Conservation (phyloP, 2,888 invertebrate species). For the Oligia strigilis region DNA sequence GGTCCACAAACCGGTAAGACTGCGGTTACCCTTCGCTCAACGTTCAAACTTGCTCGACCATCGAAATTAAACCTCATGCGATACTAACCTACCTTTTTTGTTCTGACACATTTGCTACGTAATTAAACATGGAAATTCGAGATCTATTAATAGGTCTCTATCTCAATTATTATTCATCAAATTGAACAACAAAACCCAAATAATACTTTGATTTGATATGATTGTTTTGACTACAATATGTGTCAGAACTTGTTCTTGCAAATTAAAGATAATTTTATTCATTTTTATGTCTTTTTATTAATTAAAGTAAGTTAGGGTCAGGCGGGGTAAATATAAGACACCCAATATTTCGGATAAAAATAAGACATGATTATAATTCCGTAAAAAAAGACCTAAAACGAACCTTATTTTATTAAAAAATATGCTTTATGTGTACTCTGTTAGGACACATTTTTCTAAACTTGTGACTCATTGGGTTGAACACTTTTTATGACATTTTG, state of each 20-base stretch:
- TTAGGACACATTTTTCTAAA: no score
- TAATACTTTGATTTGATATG: slow-evolving; percentile 34
- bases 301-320: slow-evolving; percentile 27
- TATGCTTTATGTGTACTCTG: no score
- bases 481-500: no score
- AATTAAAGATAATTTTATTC: slow-evolving; percentile 21
- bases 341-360: no score
- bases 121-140: slow-evolving; percentile 21
- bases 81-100: slow-evolving; percentile 59
- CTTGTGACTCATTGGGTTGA: no score
- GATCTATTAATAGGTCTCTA: slow-evolving; percentile 31
- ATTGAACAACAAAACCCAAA: slow-evolving; percentile 32
- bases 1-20: slow-evolving; percentile 87
- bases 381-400: no score
- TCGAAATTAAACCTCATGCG: slow-evolving; percentile 70
- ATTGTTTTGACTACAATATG: slow-evolving; percentile 62
- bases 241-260: slow-evolving; percentile 39
- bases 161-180: slow-evolving; percentile 19
- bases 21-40: slow-evolving; percentile 87
- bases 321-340: no score
- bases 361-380: no score
- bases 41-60: slow-evolving; percentile 73
- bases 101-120: slow-evolving; percentile 42
- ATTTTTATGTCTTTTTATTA: slow-evolving; percentile 32
- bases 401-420: no score